Evolutionary conservation across 1,140 invertebrate species (phyloP), one percentile per base, ranked within the genome.

Genomic region (Heliconius himera): DNA sequence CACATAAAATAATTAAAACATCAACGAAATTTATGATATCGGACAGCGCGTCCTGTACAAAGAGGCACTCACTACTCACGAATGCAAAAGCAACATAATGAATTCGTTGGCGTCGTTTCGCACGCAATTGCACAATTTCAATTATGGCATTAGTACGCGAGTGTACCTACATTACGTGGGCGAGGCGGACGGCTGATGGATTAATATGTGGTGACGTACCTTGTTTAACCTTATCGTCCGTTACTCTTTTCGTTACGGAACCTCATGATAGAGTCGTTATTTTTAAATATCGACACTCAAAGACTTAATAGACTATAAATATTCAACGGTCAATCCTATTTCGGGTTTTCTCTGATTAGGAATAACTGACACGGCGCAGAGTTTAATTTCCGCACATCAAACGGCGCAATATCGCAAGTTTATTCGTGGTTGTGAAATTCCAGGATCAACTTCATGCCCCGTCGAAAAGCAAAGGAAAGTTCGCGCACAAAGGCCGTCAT

Each of bases 71-170:
- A 77, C 75, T 78, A 76, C 78, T 72, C 60, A 75, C 73, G 36
- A 56, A 87, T 87, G 88, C 84, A 87, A 90, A 91, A 91, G 88
- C 83, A 83, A 77, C 75, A 84, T 94, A 94, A 93, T 94, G 91
- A 93, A 92, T 94, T 93, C 88, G 91, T 87, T 79, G 88, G 76
- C 84, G 85, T 85, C 84, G 88, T 90, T 93, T 93, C 85, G 91
- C 93, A 94, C 92, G 93, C 93, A 93, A 93, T 93, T 93, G 90
- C 93, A 94, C 91, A 93, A 92, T 94, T 93, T 93, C 93, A 94
- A 94, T 94, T 94, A 94, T 93, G 87, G 87, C 86, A 93, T 92
- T 93, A 94, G 88, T 91, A 84, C 76, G 84, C 81, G 81, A 79
- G 81, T 83, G 70, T 83, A 80, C 26, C 26, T 26, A 26, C 81